Conservation (phyloP, 2,797 vertebrate genomes). For the Aeoliscus strigatus region DNA sequence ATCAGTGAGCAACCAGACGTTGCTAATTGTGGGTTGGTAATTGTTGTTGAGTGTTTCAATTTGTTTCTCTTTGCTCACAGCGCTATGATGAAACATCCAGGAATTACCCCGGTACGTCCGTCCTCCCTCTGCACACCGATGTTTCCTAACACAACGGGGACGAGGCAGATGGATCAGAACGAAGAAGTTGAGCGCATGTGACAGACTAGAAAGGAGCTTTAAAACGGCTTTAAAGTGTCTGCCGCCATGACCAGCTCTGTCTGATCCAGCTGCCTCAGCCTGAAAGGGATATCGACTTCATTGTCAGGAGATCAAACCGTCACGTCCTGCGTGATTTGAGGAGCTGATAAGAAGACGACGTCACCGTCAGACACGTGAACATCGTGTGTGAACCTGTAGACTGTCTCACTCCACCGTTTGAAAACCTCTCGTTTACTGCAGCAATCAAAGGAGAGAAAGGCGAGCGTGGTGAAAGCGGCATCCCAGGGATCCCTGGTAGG, state of each 20-base stretch:
- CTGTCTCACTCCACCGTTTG: neutral
- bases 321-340: slow-evolving; percentile 17
- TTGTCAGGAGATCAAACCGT: slow-evolving; percentile 43
- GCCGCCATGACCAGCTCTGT: slow-evolving; percentile 36
- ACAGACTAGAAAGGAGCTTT: slow-evolving; percentile 27
- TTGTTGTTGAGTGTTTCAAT: neutral
- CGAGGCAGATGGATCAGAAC: slow-evolving; percentile 15
- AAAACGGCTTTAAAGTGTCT: slow-evolving; percentile 28
- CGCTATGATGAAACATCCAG: slow-evolving; percentile 66
- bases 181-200: slow-evolving; percentile 16
- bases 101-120: slow-evolving; percentile 66
- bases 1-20: neutral
- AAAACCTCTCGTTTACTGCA: slow-evolving; percentile 39
- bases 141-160: slow-evolving; percentile 10
- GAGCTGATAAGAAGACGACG: slow-evolving; percentile 26
- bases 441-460: slow-evolving; percentile 89
- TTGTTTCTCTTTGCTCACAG: slow-evolving; percentile 47
- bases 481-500: slow-evolving; percentile 83
- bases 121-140: slow-evolving; percentile 11
- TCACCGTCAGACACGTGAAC: slow-evolving; percentile 3
- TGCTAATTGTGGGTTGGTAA: neutral
- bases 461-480: slow-evolving; percentile 72
- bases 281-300: slow-evolving; percentile 35
- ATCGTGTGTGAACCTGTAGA: no score
- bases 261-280: slow-evolving; percentile 34